Evolutionary conservation across 2,888 invertebrate genomes (phyloP).

Genomic region (Quadriops clusia): DNA sequence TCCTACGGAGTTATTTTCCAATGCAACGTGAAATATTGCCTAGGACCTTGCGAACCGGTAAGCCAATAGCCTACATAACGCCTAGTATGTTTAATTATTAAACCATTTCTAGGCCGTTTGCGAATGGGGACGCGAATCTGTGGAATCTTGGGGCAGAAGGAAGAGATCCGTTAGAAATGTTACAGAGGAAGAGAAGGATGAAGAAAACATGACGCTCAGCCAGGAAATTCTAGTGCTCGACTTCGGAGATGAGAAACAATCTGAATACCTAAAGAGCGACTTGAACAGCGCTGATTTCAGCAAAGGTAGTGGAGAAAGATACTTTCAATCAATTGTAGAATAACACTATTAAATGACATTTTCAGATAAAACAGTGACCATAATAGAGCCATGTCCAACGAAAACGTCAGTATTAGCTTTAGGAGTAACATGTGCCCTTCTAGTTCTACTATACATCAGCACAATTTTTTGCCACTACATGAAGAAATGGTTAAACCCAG

Average conservation of each 20-base stretch:
- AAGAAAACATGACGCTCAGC: constrained; percentile 84
- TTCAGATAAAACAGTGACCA: constrained; percentile 80
- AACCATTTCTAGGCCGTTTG: constrained; percentile 80
- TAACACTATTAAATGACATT: constrained; percentile 21
- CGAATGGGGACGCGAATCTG: constrained; percentile 81
- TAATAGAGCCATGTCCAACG: constrained; percentile 84
- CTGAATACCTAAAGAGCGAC: constrained; percentile 67
- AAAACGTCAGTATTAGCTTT: constrained; percentile 83
- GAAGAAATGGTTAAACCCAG: constrained; percentile 81
- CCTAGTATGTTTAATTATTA: no score
- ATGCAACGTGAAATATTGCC: constrained; percentile 91
- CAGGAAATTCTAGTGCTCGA: constrained; percentile 89
- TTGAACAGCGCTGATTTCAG: constrained; percentile 61
- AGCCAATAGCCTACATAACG: constrained; percentile 32
- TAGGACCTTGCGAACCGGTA: constrained; percentile 88
- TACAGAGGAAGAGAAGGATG: constrained; percentile 51
- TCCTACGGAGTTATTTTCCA: constrained; percentile 95
- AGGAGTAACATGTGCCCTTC: constrained; percentile 81
- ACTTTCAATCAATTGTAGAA: constrained; percentile 4
- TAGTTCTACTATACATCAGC: constrained; percentile 80
- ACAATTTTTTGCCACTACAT: constrained; percentile 88
- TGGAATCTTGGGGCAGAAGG: constrained; percentile 85
- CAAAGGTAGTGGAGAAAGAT: constrained; percentile 47
- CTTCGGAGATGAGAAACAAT: constrained; percentile 81
- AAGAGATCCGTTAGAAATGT: constrained; percentile 58